Evolutionary conservation across 2,888 invertebrate genomes (phyloP), one percentile per base, ranked within the genome.

Genomic region (Eristalis pertinax): DNA sequence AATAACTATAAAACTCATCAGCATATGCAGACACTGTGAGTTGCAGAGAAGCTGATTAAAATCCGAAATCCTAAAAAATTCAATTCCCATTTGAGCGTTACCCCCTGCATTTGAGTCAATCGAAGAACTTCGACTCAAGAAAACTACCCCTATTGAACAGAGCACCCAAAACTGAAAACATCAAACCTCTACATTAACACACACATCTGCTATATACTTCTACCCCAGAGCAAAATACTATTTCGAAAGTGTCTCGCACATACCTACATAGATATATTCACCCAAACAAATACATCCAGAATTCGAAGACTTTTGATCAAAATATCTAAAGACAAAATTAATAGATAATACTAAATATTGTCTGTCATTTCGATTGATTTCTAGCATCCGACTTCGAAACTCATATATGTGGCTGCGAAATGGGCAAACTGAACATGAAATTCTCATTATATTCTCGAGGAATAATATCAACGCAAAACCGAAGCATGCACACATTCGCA

Each of bases 31-130:
- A 38, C 68, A 63, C 38, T 50, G n/a, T 26, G 32, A 43, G 24
- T n/a, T 24, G 64, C 62, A 38, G 29, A 74, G 64, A 79, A 69
- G 69, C 65, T 79, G 74, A 84, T 79, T 79, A 75, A 84, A 80
- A 38, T 62, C 69, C 58, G 26, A 19, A 8, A 65, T 70, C 22
- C 10, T 24, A 26, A 22, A 69, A 35, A 32, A 64, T 15, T 43
- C 38, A 50, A 43, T 68, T 68, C 11, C 29, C 81, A 82, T 78
- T 50, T 83, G 82, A 82, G 83, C 60, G 70, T 83, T 75, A 85
- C 85, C 81, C 85, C 77, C 77, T 77, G 70, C 67, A 67, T 75
- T 83, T 86, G 86, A 86, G 86, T 86, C n/a, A 22, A 7, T 1
- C 19, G n/a, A 64, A 63, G 26, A 56, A 24, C 62, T 69, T 83